Base-by-base conservation (phyloP, 2,113 vertebrate species). In the Conger conger region DNA sequence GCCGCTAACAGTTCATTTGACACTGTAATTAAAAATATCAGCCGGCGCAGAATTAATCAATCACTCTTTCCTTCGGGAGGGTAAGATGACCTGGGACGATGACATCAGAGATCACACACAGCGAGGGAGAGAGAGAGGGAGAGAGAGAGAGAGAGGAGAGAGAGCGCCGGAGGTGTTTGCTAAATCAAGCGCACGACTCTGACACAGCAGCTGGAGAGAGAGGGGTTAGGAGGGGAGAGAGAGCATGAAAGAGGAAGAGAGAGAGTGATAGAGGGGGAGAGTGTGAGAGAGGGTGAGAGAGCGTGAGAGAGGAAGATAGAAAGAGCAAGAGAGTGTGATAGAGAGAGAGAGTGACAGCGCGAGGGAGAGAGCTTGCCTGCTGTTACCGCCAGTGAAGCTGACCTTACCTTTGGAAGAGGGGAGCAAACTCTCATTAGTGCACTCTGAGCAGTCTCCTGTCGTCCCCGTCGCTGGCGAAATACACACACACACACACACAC, bases 11-110 rank as follows among this genome's bases (percentile, higher is more conserved):
- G 91, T 91, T 91, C 85, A 93, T 92, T 91, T 91, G 90, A 92
- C 92, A 92, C 91, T 90, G 91, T 91, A 93, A 94, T 94, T 93
- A 94, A 90, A 91, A 90, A 87, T 86, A 88, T 89, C 90, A 87
- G 91, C 92, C 83, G 87, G 84, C 80, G 89, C 90, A 89, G 86
- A 87, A 90, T 93, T 91, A 86, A 91, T 92, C 89, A 89, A 84
- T n/a, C 63, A 7, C 45, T 23, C 84, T 86, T 85, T 90, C 90
- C 89, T 91, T 77, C 20, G 87, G 89, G 90, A 85, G 35, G 81
- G 36, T 82, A 82, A 35, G 73, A 36, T 23, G 36, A 86, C 84
- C 13, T 20, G 36, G 15, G 50, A 60, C 37, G 80, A 23, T 36
- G n/a, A n/a, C 15, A 17, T 36, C 17, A 6, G 76, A 37, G 36